Evolutionary conservation across 2,797 vertebrate genomes (phyloP), one percentile per base, ranked within the genome.

Genomic region (Apogon talboti): DNA sequence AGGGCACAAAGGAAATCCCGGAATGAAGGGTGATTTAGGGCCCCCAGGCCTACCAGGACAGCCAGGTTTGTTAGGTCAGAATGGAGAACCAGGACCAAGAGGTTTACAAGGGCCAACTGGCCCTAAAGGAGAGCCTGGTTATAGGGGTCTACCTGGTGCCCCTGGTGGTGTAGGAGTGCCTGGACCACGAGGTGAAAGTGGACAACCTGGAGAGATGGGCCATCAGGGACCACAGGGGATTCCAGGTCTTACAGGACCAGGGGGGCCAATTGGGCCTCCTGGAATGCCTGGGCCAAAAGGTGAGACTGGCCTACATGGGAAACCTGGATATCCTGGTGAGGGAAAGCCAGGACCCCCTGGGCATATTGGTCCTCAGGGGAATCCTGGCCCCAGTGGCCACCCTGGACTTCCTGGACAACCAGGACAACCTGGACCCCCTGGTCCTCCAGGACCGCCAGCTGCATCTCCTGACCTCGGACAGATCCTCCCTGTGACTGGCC

Each of bases 211-310:
- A 0, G 94, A 93, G 0, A 94, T 92, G 84, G 98, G 98, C 0
- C 84, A 92, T 4, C 96, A 97, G 76, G 98, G 98, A 1, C 94
- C 96, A 41, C 91, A 94, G 0, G 98, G 98, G 74, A 99, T 99
- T 69, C 98, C 98, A 0, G 98, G 98, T 53, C 94, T 97, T 7
- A 83, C 89, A 0, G 98, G 98, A 52, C 95, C 96, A 21, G 94
- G 96, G 0, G 98, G 98, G 8, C 96, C 97, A 59, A 94, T 98
- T 10, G 97, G 98, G 13, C 95, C 96, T 35, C 96, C 97, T 0
- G 98, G 97, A 15, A 83, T 94, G 67, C 95, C 95, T 0, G 98
- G 98, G 2, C 90, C 81, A 0, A 99, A 98, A 87, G 98, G 98
- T 0, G 96, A 97, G 69, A 92, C 87, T 0, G 97, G 97, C 3